Evolutionary conservation across 2,113 vertebrate species (phyloP), one percentile per base, ranked within the genome.

Genomic region (Mugil cephalus): DNA sequence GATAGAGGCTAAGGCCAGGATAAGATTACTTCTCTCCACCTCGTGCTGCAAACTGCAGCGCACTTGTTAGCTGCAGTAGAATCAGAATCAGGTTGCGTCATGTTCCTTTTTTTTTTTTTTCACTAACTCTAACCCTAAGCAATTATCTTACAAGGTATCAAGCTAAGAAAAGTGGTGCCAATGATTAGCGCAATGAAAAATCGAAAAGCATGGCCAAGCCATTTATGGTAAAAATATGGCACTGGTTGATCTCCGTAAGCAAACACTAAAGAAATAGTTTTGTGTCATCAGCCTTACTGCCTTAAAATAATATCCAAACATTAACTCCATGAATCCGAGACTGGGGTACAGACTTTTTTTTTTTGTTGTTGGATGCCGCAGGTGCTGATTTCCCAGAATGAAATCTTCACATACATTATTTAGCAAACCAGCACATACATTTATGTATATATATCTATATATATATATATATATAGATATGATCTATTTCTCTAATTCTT

Each of bases 71-170:
- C 59, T 59, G 63, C 34, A n/a, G 55, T 17, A 13, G 30, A 56
- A 73, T 59, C 40, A 52, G 21, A 51, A 52, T 38, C 1, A 6
- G 42, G 34, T 82, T 72, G 56, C 71, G 53, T 84, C 72, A 63
- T 40, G n/a, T n/a, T n/a, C n/a, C n/a, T n/a, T n/a, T n/a, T n/a
- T n/a, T n/a, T n/a, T n/a, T n/a, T n/a, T n/a, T n/a, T n/a, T n/a
- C n/a, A n/a, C n/a, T n/a, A n/a, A 69, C 36, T 76, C 59, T 63
- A 52, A 70, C 71, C n/a, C n/a, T 18, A 19, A 43, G 48, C 4
- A 21, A 45, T n/a, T 50, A 65, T 56, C 18, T 1, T 30, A 30
- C 24, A 35, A 38, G 48, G 56, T 52, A 39, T 61, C 15, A 51
- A 18, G 34, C 30, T 7, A 53, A 70, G 34, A 46, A 17, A 40